These are phyloP conservation scores for Oscheius onirici DNA, from an alignment of 2,888 invertebrate species.

Conservation along the genomic window DNA sequence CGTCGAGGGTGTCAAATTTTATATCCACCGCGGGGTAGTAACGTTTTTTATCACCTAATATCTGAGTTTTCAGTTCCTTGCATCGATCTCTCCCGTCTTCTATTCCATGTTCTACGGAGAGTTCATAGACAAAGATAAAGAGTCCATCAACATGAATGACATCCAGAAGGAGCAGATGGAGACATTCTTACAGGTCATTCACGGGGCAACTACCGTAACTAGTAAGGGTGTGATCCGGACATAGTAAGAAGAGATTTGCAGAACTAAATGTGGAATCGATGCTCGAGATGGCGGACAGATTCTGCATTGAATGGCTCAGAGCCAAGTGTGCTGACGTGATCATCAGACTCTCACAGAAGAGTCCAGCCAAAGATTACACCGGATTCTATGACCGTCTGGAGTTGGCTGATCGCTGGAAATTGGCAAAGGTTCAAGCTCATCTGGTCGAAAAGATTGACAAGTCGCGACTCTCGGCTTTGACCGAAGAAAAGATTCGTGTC, in stretches of 20 bases:
- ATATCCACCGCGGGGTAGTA: slow-evolving; percentile 18
- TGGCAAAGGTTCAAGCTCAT: slow-evolving; percentile 31
- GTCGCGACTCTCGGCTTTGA: slow-evolving; percentile 8
- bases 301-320: slow-evolving; percentile 23
- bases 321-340: slow-evolving; percentile 27
- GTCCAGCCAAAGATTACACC: slow-evolving; percentile 18
- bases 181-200: slow-evolving; percentile 22
- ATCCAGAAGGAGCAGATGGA: slow-evolving; percentile 22
- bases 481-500: slow-evolving; percentile 23
- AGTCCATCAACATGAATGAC: slow-evolving; percentile 12
- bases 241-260: not conserved
- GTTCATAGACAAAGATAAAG: slow-evolving; percentile 25
- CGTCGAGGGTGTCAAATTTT: slow-evolving; percentile 3
- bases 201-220: slow-evolving; percentile 10
- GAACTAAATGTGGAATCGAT: slow-evolving; percentile 23
- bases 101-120: slow-evolving; percentile 31
- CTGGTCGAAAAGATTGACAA: slow-evolving; percentile 31
- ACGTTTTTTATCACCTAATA: not conserved
- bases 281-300: slow-evolving; percentile 23
- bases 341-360: slow-evolving; percentile 27
- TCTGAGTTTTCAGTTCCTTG: slow-evolving; percentile 17
- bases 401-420: slow-evolving; percentile 25
- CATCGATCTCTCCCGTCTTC: slow-evolving; percentile 29
- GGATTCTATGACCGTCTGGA: slow-evolving; percentile 27
- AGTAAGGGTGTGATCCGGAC: slow-evolving; percentile 18